Conservation (phyloP, 2,113 vertebrate species). For the Protobothrops mucrosquamatus region DNA sequence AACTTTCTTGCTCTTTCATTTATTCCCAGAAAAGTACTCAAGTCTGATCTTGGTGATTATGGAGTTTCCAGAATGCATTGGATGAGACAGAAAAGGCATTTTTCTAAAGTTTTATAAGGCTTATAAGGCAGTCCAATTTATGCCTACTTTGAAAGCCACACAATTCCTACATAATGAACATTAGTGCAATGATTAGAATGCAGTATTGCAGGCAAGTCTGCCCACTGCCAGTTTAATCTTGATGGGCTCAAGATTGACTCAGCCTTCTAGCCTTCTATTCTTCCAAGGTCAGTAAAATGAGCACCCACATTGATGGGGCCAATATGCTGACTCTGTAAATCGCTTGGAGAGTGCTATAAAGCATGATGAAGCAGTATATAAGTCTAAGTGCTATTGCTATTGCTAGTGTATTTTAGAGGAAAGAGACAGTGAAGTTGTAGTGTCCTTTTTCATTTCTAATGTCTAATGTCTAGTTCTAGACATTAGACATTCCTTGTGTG, state of each 20-base stretch:
- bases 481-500: neutral
- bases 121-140: neutral
- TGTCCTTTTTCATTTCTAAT: neutral
- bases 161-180: neutral
- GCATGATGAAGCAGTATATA: neutral
- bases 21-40: slow-evolving; percentile 56
- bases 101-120: neutral
- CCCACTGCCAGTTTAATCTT: neutral
- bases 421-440: neutral
- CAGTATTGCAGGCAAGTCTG: neutral
- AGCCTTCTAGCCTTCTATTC: too few relatives aligned
- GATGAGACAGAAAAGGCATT: neutral
- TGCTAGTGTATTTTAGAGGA: neutral
- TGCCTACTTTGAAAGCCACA: neutral
- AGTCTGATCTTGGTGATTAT: neutral
- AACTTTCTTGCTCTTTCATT: slow-evolving; percentile 36
- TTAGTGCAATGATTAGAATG: neutral
- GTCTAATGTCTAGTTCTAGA: neutral
- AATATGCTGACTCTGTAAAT: neutral
- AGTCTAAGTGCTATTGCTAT: neutral
- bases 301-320: too few relatives aligned
- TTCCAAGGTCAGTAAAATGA: too few relatives aligned
- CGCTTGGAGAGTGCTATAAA: neutral
- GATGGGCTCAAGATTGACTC: neutral
- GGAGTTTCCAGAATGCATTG: neutral